Base-by-base conservation (phyloP, 2,888 invertebrate species). In the Chelonus formosanus region DNA sequence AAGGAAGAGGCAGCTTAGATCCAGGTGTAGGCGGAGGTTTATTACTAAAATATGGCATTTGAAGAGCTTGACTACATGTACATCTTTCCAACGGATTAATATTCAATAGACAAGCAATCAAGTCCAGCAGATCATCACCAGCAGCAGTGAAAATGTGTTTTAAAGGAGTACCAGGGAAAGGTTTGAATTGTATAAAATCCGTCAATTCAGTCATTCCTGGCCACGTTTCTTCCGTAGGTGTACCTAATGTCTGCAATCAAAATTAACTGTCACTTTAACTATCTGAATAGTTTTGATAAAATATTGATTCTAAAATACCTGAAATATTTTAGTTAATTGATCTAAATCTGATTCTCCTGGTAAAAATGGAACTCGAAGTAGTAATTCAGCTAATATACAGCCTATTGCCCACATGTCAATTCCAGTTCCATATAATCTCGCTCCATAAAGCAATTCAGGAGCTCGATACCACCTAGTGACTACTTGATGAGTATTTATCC, bases 361-460 rank as follows among this genome's bases (percentile, higher is more conserved):
- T 69, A 99, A 88, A 78, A 99, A 93, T 1, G 99, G 98, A 3
- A 93, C 91, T 71, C 96, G 86, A n/a, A 96, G 86, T 57, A 96
- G 85, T 31, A 99, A 86, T 85, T 99, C 99, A 0, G 97, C 99
- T 70, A 99, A 84, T 79, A 99, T 98, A 83, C 99, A 99, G 3
- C 99, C 99, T 7, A 97, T 90, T 3, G 99, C 98, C 99, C 99
- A 99, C 88, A 98, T 97, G 81, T 99, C 99, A 10, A 99, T 94
- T 2, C 96, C 96, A 7, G 93, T 94, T 8, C 96, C 94, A 84
- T 99, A 99, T 79, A 95, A 93, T 55, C 95, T 89, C 0, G 98
- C 96, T 31, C 99, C 99, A 86, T 94, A 98, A 45, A 99, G 85
- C 40, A 99, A 85, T 84, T 99, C 99, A 1, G 99, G 99, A 36